Evolutionary conservation across 2,113 vertebrate genomes (phyloP).

Genomic region (Anhinga rufa): DNA sequence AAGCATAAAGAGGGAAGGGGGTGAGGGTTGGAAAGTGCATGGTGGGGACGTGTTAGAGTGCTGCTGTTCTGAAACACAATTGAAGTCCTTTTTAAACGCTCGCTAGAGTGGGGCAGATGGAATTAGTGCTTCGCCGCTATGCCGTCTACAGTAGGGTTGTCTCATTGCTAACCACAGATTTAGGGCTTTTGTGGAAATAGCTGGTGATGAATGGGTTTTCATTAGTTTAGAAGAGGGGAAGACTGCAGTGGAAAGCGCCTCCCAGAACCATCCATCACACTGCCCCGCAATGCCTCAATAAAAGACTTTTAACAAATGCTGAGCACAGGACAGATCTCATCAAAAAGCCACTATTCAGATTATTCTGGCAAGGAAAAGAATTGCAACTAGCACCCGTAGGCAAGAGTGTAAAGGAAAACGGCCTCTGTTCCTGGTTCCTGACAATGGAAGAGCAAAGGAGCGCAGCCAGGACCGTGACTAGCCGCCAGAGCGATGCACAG

Average conservation of each 20-base stretch:
- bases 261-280: background rate
- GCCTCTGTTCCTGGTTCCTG: background rate
- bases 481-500: too few relatives aligned
- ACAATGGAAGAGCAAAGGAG: background rate
- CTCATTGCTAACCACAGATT: background rate
- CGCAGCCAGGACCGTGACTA: background rate
- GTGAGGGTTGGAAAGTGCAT: accelerated
- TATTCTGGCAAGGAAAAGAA: background rate
- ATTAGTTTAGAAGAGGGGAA: background rate
- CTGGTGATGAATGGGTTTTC: background rate
- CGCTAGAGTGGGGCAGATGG: background rate
- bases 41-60: accelerated
- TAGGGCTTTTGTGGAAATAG: background rate
- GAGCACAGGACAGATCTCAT: background rate
- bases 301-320: background rate
- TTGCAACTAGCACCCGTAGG: background rate
- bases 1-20: background rate
- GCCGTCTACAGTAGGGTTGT: background rate
- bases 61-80: accelerated
- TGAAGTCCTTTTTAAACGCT: background rate
- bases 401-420: background rate
- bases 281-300: background rate
- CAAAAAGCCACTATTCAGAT: background rate
- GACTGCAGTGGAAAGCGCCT: background rate
- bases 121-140: background rate